Conservation (phyloP, 2,113 vertebrate species). For the Pygoscelis adeliae region DNA sequence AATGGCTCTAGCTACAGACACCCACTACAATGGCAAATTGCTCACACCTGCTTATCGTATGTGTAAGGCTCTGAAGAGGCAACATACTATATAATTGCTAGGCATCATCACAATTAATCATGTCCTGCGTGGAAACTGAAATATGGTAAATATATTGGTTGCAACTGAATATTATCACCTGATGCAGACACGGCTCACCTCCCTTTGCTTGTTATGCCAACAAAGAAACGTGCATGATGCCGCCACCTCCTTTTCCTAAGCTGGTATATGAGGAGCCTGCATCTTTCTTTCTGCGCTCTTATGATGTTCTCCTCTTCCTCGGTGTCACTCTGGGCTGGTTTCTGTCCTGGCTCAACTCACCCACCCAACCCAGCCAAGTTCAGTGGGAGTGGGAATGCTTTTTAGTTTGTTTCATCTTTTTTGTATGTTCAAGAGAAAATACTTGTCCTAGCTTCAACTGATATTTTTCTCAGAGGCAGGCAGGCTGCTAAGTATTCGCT, state of each 20-base stretch:
- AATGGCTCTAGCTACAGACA: conserved; percentile 20
- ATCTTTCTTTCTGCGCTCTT: neutral
- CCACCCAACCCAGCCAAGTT: neutral
- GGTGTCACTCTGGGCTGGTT: neutral
- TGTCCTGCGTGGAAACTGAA: conserved; percentile 29
- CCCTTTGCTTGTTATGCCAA: neutral
- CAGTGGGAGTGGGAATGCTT: neutral
- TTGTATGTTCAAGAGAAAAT: neutral
- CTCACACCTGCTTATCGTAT: conserved; percentile 50
- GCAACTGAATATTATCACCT: conserved; percentile 57
- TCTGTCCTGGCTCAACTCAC: neutral
- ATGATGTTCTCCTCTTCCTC: neutral
- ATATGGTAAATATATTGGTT: conserved; percentile 16
- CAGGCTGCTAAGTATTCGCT: neutral
- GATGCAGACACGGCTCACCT: neutral
- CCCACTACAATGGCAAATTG: conserved; percentile 11
- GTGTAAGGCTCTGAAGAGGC: neutral
- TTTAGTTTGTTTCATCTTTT: neutral
- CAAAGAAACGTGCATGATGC: neutral
- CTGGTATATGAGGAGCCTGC: neutral
- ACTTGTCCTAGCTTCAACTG: neutral
- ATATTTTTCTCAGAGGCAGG: neutral
- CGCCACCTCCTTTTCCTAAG: neutral
- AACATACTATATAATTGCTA: conserved; percentile 21
- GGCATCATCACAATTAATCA: conserved; percentile 51